Base-by-base conservation (phyloP, 2,797 vertebrate genomes). In the Neosilurus hyrtlii region DNA sequence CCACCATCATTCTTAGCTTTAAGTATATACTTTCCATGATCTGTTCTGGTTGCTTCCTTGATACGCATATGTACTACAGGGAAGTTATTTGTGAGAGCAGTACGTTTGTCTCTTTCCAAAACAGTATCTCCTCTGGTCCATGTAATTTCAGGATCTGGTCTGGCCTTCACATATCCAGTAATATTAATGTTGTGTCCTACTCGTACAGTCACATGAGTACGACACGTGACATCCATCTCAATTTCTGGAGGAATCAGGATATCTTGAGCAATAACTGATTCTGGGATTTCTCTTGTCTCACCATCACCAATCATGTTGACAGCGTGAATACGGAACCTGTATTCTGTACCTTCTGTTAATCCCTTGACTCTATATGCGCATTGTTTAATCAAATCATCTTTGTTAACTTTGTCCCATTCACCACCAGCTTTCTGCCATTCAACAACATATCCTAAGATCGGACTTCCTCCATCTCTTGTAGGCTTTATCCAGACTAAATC, bases 401-500 rank as follows among this genome's bases (percentile, higher is more conserved):
- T 91, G 88, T 98, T 99, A 70, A 97, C 95, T 86, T 96, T 97
- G 73, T 92, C 93, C 98, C 98, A 99, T 61, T 98, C 95, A 75
- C 92, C 91, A 83, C 95, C 96, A 35, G 89, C 91, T 90, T 96
- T 98, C 90, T 97, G 97, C 90, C 96, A 96, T 90, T 99, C 98
- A 72, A 99, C 94, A 16, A 95, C 91, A 88, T 99, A 99, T 79
- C 98, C 98, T 37, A 99, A 89, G 88, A 99, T 95, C 15, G 97
- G 97, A 89, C 97, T 99, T 18, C 98, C 98, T 82, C 98, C 98
- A 80, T 99, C 97, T 93, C 93, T 97, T 61, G 90, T 95, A 2
- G 98, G 97, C 90, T 98, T 99, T 84, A 94, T 97, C 98, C 98
- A 99, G 24, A 99, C 98, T 83, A 99, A 91, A 85, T 99, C 97